These are phyloP conservation scores for Autographa pulchrina DNA, from an alignment of 2,888 invertebrate genomes.

Conservation along the genomic window DNA sequence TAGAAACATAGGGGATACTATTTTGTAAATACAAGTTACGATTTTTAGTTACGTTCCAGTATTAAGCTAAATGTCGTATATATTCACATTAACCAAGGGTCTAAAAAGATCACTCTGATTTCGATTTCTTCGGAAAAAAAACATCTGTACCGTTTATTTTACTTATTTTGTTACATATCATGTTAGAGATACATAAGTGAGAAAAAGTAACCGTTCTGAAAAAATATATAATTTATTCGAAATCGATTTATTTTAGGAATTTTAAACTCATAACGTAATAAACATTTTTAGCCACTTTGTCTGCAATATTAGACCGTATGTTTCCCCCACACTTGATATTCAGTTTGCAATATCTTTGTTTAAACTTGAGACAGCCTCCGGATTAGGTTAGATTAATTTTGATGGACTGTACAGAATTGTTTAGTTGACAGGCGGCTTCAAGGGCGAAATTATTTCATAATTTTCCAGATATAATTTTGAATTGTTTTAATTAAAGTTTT, in stretches of 20 bases:
- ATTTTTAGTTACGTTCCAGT: slow-evolving; percentile 18
- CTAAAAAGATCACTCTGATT: no score
- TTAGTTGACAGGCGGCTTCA: slow-evolving; percentile 84
- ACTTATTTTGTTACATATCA: no score
- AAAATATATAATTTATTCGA: no score
- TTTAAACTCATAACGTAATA: no score
- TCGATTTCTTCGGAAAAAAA: no score
- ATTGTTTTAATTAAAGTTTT: slow-evolving; percentile 85
- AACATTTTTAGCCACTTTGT: no score
- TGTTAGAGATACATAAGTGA: no score
- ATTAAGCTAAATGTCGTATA: not conserved
- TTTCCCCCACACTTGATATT: slow-evolving; percentile 73
- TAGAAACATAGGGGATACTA: slow-evolving; percentile 60
- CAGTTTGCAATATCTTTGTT: slow-evolving; percentile 87
- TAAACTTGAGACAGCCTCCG: slow-evolving; percentile 83
- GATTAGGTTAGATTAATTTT: slow-evolving; percentile 88
- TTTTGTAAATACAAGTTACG: slow-evolving; percentile 24
- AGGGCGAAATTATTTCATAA: slow-evolving; percentile 83
- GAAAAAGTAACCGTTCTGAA: no score
- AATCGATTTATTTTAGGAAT: no score
- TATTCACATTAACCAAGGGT: no score
- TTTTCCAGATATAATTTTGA: slow-evolving; percentile 80
- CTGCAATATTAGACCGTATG: slow-evolving; percentile 15
- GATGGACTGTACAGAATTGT: slow-evolving; percentile 87
- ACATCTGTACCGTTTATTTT: no score